phyloP scores from a whole-genome alignment of 2,113 vertebrate genomes.

The Hemicordylus capensis region DNA sequence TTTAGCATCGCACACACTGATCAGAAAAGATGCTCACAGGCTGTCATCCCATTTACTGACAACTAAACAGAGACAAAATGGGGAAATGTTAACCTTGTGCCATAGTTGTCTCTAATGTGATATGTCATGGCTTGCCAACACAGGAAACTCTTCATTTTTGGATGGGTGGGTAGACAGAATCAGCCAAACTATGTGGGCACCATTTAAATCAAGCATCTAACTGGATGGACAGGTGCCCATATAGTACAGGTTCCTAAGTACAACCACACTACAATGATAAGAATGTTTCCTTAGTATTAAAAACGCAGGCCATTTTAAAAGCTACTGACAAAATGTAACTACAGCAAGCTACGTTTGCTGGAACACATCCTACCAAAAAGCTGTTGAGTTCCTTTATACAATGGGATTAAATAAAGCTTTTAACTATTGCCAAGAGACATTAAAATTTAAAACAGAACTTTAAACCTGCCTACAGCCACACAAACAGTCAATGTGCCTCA shows the following conservation, averaged over 20 bases:
- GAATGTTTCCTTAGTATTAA: background rate
- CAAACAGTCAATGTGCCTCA: background rate
- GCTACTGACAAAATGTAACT: too few species aligned
- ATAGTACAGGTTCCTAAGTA: background rate
- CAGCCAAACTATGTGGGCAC: background rate
- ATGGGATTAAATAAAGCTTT: conserved; percentile 15
- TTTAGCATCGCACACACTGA: conserved; percentile 80
- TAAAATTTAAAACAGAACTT: background rate
- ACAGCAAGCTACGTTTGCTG: conserved; percentile 13
- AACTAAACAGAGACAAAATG: background rate
- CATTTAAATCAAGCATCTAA: background rate
- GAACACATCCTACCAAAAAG: background rate
- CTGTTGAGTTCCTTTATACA: background rate
- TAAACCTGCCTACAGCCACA: background rate
- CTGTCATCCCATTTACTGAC: conserved; percentile 33
- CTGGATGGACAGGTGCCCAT: background rate
- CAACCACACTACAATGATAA: background rate
- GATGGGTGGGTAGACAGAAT: background rate
- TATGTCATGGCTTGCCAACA: background rate
- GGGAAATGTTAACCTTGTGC: background rate
- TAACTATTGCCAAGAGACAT: conserved; percentile 1
- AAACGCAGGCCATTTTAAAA: background rate
- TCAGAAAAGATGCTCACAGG: conserved; percentile 75
- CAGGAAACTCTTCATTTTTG: background rate
- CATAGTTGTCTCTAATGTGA: background rate